phyloP scores from a whole-genome alignment of 2,888 invertebrate species.

The Leptinotarsa rubiginosa region DNA sequence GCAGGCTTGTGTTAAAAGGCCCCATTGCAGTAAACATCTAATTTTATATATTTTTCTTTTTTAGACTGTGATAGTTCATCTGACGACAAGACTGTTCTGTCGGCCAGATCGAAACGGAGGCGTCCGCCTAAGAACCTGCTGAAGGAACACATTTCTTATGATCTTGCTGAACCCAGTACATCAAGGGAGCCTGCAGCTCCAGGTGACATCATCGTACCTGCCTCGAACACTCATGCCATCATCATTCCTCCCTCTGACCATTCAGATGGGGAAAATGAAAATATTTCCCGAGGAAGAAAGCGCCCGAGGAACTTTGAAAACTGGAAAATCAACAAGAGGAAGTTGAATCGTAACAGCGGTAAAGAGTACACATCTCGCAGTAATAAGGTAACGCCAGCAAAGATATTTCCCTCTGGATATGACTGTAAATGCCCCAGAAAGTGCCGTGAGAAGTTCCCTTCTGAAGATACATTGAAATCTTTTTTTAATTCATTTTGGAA shows the following conservation, averaged over 20 bases:
- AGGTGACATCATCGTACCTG: neutral
- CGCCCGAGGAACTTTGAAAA: constrained; percentile 10
- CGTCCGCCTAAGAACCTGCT: neutral
- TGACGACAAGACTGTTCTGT: neutral
- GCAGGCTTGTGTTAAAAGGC: neutral
- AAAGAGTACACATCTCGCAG: constrained; percentile 17
- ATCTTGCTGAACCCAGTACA: neutral
- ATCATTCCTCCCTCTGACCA: too few relatives aligned
- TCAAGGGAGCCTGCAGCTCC: neutral
- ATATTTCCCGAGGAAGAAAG: constrained; percentile 11
- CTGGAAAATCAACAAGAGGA: constrained; percentile 12
- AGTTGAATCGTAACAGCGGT: constrained; percentile 18
- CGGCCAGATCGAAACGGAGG: neutral
- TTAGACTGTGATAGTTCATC: neutral
- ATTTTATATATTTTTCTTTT: neutral
- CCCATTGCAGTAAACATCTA: neutral
- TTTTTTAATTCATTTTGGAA: constrained; percentile 44
- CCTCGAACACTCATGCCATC: too few relatives aligned
- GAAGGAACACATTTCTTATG: neutral
- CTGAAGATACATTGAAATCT: constrained; percentile 37
- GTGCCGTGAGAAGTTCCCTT: constrained; percentile 35
- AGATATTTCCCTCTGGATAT: constrained; percentile 33
- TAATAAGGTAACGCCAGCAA: constrained; percentile 3
- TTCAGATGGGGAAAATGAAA: too few relatives aligned
- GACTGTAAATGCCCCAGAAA: constrained; percentile 44